These are phyloP conservation scores for Drosophila buzzatii DNA, from an alignment of 2,888 invertebrate species.

Conservation along the genomic window DNA sequence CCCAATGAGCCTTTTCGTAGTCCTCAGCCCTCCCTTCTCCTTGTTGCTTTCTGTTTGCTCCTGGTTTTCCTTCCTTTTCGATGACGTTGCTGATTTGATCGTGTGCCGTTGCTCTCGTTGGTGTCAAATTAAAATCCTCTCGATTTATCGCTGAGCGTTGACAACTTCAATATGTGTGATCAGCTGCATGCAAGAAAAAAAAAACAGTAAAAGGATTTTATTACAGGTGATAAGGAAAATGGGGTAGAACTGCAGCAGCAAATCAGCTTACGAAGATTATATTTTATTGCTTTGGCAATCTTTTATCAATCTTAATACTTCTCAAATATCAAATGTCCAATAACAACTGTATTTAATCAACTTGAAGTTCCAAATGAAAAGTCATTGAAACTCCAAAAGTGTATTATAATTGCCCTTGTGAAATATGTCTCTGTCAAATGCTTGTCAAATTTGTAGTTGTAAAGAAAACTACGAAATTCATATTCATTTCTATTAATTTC, in stretches of 20 bases:
- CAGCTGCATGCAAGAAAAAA: conserved; percentile 56
- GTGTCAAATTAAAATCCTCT: conserved; percentile 40
- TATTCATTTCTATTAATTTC: too few relatives aligned
- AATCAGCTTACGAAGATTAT: not conserved
- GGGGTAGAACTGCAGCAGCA: not conserved
- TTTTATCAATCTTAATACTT: not conserved
- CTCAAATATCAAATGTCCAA: not conserved
- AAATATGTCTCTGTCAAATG: not conserved
- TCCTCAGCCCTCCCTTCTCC: conserved; percentile 36
- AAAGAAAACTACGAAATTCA: too few relatives aligned
- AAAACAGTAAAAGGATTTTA: conserved; percentile 23
- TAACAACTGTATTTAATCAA: not conserved
- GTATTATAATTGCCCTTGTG: not conserved
- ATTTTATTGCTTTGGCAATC: not conserved
- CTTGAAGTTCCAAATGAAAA: not conserved
- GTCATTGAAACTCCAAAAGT: not conserved
- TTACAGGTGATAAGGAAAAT: conserved; percentile 31
- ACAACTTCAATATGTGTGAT: conserved; percentile 32
- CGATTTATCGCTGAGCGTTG: conserved; percentile 22
- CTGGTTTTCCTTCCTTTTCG: conserved; percentile 3
- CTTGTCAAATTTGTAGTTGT: not conserved
- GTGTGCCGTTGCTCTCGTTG: conserved; percentile 37
- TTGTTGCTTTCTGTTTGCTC: conserved; percentile 17
- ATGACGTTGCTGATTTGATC: conserved; percentile 55
- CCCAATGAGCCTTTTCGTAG: conserved; percentile 12